Conservation (phyloP, 2,113 vertebrate species). For the Gymnogyps californianus region DNA sequence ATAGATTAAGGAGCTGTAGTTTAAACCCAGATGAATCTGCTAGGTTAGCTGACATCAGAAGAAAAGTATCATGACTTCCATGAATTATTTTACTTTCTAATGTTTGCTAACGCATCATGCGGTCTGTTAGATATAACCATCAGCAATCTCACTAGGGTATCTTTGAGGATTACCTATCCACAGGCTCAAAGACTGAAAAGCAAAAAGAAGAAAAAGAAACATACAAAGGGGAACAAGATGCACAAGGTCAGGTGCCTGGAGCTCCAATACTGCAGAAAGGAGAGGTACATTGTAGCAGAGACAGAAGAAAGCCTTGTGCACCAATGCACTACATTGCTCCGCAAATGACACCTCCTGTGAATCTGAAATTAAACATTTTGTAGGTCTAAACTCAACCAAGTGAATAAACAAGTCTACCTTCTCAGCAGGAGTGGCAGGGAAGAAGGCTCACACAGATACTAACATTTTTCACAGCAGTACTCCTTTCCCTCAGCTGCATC, state of each 20-base stretch:
- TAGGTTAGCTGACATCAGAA: background rate
- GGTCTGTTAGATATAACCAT: background rate
- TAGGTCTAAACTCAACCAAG: background rate
- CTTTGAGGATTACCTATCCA: background rate
- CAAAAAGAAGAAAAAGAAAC: background rate
- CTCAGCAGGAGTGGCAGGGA: background rate
- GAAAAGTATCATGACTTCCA: background rate
- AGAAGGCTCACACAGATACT: background rate
- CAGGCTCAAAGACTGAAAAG: background rate
- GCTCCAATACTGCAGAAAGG: background rate
- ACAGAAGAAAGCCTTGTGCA: background rate
- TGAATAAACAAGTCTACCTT: background rate
- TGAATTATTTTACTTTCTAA: background rate
- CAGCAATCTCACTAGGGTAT: background rate
- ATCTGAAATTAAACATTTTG: background rate
- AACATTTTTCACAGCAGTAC: background rate
- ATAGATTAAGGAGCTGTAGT: background rate
- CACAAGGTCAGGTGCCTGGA: background rate
- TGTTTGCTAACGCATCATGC: rapidly evolving
- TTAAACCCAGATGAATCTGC: background rate
- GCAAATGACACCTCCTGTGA: background rate
- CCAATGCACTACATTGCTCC: background rate
- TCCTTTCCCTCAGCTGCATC: background rate
- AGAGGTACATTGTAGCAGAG: background rate
- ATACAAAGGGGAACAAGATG: background rate